Conservation (phyloP, 2,113 vertebrate genomes). For the Orcinus orca region DNA sequence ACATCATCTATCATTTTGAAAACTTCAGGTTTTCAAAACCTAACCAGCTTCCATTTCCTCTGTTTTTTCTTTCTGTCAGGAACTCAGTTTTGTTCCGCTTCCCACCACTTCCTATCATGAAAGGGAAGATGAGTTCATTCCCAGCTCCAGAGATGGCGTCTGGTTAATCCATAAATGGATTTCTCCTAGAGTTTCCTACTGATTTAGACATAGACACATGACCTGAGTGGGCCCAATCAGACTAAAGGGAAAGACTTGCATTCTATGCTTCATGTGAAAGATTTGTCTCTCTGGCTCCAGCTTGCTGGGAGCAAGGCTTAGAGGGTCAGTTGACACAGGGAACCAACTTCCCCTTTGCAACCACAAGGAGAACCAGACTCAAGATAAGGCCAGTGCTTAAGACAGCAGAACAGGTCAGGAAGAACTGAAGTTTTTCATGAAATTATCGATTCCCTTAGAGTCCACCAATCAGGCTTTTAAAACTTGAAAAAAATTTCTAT, state of each 20-base stretch:
- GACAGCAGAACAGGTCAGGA: neutral
- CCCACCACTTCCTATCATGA: neutral
- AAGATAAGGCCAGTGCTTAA: neutral
- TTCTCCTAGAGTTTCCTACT: neutral
- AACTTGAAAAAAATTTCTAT: neutral
- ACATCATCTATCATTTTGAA: slow-evolving; percentile 2
- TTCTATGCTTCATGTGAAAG: neutral
- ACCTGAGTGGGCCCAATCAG: neutral
- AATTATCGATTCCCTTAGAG: neutral
- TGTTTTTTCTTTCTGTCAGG: neutral
- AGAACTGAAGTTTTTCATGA: neutral
- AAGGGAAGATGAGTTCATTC: neutral
- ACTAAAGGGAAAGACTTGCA: neutral
- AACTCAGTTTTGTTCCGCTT: neutral
- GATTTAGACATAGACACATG: neutral
- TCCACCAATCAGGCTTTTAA: neutral
- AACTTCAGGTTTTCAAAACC: neutral
- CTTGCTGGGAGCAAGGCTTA: neutral
- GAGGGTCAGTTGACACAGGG: neutral
- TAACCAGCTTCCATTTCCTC: neutral
- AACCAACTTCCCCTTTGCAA: neutral
- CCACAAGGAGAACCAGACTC: neutral
- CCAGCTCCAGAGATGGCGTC: neutral
- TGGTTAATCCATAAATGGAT: neutral
- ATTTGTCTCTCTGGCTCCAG: neutral